Evolutionary conservation across 53 echinoderm and acorn worm species (phyloP), one percentile per base, ranked within the genome.

Genomic region (Crossaster papposus): DNA sequence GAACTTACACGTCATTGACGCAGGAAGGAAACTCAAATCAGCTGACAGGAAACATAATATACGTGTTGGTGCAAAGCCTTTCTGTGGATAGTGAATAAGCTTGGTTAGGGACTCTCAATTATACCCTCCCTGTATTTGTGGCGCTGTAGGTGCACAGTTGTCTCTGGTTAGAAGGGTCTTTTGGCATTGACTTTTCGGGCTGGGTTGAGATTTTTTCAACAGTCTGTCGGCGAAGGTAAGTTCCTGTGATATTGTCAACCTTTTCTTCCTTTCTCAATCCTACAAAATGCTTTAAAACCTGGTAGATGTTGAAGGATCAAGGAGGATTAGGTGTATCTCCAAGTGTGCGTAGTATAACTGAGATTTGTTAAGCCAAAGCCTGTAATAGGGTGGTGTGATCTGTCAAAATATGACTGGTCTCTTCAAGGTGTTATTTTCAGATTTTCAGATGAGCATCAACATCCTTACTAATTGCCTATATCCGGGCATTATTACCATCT

Each of bases 21-120:
- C 75, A 74, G 75, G 75, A 72, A 72, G 34, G 30, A 74, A 18
- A 33, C 12, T 14, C 15, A 20, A 14, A 20, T 36, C 75, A 74
- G 75, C 75, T 74, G 75, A 36, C 75, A 74, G 75, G 75, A 74
- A 74, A 34, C 12, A 32, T 6, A 68, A 26, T n/a, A 28, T 23
- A 28, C 68, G 2, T 68, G 68, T 24, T 26, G 68, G 68, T 28
- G 28, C 10, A 28, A 68, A 58, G 58, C 17, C 15, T 58, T 58
- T 68, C 68, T 68, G 68, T 68, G 68, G 68, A 68, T 68, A 20
- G 28, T 68, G 10, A n/a, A n/a, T n/a, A n/a, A 26, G 28, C 28
- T 28, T 23, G 26, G 24, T 12, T 23, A 11, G 68, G 28, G 20
- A 26, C 28, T 26, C 68, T 28, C 68, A n/a, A 68, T 68, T 68